A percentile compares a stretch with the other conserved stretches of the same genome.
Evolutionary conservation across 2,888 invertebrate species (phyloP).

Genomic region (Ectropis crepuscularia): DNA sequence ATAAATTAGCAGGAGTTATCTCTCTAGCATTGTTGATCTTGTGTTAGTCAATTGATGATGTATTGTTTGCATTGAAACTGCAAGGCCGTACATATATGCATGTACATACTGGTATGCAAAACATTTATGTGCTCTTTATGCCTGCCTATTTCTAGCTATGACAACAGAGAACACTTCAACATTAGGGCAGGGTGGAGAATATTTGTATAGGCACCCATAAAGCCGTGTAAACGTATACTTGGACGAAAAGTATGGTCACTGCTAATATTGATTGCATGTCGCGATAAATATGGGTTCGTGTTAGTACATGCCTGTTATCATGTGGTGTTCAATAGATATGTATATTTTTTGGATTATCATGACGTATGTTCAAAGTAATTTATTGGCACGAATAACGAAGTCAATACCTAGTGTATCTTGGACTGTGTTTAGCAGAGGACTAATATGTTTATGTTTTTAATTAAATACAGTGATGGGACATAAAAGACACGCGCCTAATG

Average conservation of each 20-base stretch:
- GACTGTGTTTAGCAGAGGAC: too few species aligned
- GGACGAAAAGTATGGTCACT: not conserved
- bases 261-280: too few species aligned
- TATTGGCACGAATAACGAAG: too few species aligned
- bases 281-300: too few species aligned
- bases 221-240: not conserved
- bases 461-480: too few species aligned
- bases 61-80: constrained; percentile 7
- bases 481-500: too few species aligned
- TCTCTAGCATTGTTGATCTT: not conserved
- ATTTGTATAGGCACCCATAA: constrained; percentile 15
- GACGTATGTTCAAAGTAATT: too few species aligned
- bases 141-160: constrained; percentile 35
- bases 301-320: too few species aligned
- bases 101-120: constrained; percentile 24
- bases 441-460: too few species aligned
- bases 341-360: too few species aligned
- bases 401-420: too few species aligned
- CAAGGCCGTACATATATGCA: constrained; percentile 32
- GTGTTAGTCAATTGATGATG: not conserved
- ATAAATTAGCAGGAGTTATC: not conserved
- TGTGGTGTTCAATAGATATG: too few species aligned
- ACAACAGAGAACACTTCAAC: constrained; percentile 32
- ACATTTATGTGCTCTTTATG: constrained; percentile 24
- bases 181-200: constrained; percentile 25